Percentiles rank a stretch among this genome's conserved stretches.
These are phyloP conservation scores for Folsomia manolachei DNA, from an alignment of 2,888 invertebrate species.

Conservation along the genomic window DNA sequence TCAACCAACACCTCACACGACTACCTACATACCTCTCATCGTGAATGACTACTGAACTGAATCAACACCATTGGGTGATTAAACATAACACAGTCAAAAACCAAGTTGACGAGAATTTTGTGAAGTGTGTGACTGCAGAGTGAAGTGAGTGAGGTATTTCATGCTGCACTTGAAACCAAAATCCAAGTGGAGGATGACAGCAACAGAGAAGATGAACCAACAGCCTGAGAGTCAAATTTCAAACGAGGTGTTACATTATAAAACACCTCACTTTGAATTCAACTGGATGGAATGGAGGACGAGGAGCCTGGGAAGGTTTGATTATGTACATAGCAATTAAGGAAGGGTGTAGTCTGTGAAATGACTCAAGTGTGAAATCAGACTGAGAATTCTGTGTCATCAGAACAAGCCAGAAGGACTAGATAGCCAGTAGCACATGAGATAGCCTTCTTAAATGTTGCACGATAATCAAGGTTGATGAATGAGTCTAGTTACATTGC, in stretches of 20 bases:
- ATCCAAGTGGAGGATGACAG: too few species aligned
- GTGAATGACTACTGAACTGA: background rate
- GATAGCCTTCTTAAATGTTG: background rate
- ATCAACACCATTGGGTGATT: too few species aligned
- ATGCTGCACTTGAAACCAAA: too few species aligned
- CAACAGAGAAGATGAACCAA: too few species aligned
- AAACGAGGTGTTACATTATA: constrained; percentile 38
- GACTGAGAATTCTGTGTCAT: constrained; percentile 1
- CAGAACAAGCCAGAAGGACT: background rate
- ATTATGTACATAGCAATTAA: constrained; percentile 43
- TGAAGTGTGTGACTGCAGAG: background rate
- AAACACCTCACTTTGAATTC: constrained; percentile 4
- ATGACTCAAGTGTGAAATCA: constrained; percentile 11
- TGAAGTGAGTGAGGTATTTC: too few species aligned
- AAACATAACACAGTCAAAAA: background rate
- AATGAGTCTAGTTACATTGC: too few species aligned
- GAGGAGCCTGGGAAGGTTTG: background rate
- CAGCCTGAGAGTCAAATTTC: constrained; percentile 28
- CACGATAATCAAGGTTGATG: background rate
- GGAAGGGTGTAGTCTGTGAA: constrained; percentile 21
- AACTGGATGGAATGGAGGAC: background rate
- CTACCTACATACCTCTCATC: background rate
- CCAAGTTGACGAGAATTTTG: background rate
- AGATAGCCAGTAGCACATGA: too few species aligned
- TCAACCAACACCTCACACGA: background rate